Evolutionary conservation across 2,797 vertebrate species (phyloP).

Genomic region (Siniperca undulata): DNA sequence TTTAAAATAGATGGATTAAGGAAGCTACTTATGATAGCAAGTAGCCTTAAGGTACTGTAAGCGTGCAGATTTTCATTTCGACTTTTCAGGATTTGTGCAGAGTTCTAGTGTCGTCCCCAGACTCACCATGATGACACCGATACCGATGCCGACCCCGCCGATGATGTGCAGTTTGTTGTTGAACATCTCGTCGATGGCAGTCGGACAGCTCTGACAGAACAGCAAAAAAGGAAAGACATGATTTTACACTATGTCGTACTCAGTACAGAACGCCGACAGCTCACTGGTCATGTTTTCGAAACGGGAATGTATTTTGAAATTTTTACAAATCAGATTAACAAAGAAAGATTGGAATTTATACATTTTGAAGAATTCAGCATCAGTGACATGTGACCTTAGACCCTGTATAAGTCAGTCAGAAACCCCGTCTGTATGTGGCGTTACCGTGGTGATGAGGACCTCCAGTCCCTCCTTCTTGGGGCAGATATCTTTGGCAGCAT

Average conservation of each 20-base stretch:
- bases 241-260: background rate
- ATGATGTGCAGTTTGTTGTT: conserved; percentile 91
- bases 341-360: background rate
- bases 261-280: background rate
- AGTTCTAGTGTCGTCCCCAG: background rate
- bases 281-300: background rate
- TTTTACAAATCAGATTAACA: no score
- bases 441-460: conserved; percentile 78
- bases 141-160: conserved; percentile 93
- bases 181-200: conserved; percentile 89
- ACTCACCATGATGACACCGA: conserved; percentile 93
- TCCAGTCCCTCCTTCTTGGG: conserved; percentile 80
- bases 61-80: background rate
- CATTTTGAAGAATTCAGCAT: background rate
- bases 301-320: background rate
- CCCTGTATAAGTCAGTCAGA: background rate
- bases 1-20: background rate
- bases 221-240: background rate
- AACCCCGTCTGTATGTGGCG: background rate
- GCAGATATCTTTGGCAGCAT: conserved; percentile 86
- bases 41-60: no score
- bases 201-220: conserved; percentile 84
- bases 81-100: background rate
- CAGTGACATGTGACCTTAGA: background rate
- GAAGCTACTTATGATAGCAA: background rate